phyloP scores from a whole-genome alignment of 2,113 vertebrate genomes.

The Microcebus murinus region DNA sequence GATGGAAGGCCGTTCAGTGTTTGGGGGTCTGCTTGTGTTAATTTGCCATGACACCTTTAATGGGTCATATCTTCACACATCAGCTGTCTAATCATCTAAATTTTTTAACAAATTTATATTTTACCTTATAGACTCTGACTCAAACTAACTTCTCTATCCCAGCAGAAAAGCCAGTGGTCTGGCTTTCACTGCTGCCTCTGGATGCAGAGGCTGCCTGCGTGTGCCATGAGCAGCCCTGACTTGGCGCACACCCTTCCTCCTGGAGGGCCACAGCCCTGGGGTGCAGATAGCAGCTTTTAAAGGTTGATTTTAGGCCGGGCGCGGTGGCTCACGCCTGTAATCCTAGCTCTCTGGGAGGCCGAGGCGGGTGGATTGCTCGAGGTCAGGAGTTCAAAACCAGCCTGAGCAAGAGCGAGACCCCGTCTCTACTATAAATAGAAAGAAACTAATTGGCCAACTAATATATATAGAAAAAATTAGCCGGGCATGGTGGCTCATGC shows the following conservation, averaged over 20 bases:
- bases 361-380: too few relatives aligned
- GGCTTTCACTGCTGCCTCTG: background rate
- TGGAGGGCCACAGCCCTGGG: background rate
- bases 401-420: too few relatives aligned
- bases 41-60: constrained; percentile 89
- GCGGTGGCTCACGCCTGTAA: too few relatives aligned
- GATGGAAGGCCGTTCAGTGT: constrained; percentile 86
- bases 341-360: too few relatives aligned
- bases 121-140: constrained; percentile 65
- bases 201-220: background rate
- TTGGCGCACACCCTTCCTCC: background rate
- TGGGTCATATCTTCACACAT: constrained; percentile 88
- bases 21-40: constrained; percentile 88
- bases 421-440: too few relatives aligned
- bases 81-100: constrained; percentile 86
- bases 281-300: rapidly evolving
- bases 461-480: too few relatives aligned
- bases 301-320: background rate
- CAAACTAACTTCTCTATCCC: constrained; percentile 47
- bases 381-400: too few relatives aligned
- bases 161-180: background rate
- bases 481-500: too few relatives aligned
- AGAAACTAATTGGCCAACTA: too few relatives aligned
- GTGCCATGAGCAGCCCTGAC: background rate
- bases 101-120: constrained; percentile 80